A percentile compares a stretch with the other conserved stretches of the same genome.
Conservation (phyloP, 2,888 invertebrate species). For the Biston betularia region DNA sequence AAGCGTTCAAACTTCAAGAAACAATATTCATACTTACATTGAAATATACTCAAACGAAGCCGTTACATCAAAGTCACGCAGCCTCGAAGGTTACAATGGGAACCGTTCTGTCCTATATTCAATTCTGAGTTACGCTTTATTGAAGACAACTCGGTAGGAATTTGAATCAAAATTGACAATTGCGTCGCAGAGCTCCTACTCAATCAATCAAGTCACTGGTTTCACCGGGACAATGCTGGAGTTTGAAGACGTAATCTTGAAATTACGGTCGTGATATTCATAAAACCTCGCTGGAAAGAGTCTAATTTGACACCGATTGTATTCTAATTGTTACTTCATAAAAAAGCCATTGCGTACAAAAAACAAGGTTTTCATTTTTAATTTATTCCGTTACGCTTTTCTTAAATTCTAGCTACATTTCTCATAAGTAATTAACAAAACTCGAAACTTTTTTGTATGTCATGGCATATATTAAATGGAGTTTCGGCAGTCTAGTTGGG, state of each 20-base stretch:
- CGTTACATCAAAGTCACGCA: slow-evolving; percentile 34
- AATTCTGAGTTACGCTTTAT: slow-evolving; percentile 33
- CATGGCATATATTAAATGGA: too few relatives aligned
- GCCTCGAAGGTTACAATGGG: slow-evolving; percentile 25
- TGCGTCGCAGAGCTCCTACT: slow-evolving; percentile 24
- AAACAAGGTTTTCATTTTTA: too few relatives aligned
- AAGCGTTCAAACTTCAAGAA: slow-evolving; percentile 23
- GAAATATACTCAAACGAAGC: slow-evolving; percentile 24
- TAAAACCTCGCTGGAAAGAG: background rate
- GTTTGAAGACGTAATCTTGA: slow-evolving; percentile 16
- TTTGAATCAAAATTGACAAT: slow-evolving; percentile 39
- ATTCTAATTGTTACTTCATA: slow-evolving; percentile 35
- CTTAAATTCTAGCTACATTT: too few relatives aligned
- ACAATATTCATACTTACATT: slow-evolving; percentile 29
- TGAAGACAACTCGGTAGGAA: slow-evolving; percentile 33
- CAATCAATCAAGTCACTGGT: slow-evolving; percentile 35
- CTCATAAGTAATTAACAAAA: too few relatives aligned
- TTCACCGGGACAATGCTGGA: slow-evolving; percentile 25
- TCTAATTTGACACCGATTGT: background rate
- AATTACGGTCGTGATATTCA: slow-evolving; percentile 9
- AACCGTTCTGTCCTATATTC: slow-evolving; percentile 32
- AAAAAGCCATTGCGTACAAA: background rate
- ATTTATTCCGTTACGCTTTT: too few relatives aligned
- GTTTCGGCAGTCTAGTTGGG: too few relatives aligned
- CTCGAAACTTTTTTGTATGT: too few relatives aligned